Base-by-base conservation (phyloP, 1,140 invertebrate genomes). In the Drosophila parabipectinata region DNA sequence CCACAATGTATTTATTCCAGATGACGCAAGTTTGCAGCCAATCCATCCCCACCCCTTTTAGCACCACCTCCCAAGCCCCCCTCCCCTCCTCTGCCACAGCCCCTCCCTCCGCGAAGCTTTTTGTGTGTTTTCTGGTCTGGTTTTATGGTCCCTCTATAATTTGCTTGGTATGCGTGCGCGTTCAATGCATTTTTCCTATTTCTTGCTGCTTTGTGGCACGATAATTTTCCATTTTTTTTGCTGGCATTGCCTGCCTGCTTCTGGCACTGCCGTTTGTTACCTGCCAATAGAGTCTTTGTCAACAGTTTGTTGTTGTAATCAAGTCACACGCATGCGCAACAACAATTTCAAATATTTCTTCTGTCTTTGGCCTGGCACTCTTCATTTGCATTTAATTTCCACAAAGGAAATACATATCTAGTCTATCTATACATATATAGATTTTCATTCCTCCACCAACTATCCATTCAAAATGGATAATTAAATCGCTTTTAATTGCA, bases 401-500 rank as follows among this genome's bases (percentile, higher is more conserved):
- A 61, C 58, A 28, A 74, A 74, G 48, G 48, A 59, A 76, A 67
- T 51, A 76, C 18, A 47, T 21, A 64, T 63, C 26, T 48, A 61
- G 26, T 28, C 4, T 26, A 52, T 52, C 44, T 52, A 28, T 1
- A 15, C 10, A 26, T 21, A 26, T 45, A n/a, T 15, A 24, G n/a
- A 44, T 30, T 30, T 48, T 32, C 45, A 34, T 44, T 53, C 52
- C 55, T 9, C 45, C 10, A 7, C 18, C 12, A 41, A 51, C 39
- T 47, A 41, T 37, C 55, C 41, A 44, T 44, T 37, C 41, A 18
- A 44, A 44, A 18, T 44, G 75, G 48, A 50, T 78, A 78, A 77
- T 81, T 81, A 81, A 77, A 81, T 66, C 78, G 68, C 73, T 52
- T 56, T 73, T 81, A 82, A 81, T 81, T 77, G 74, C 79, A 9